A percentile compares a stretch with the other conserved stretches of the same genome.
phyloP scores from a whole-genome alignment of 2,888 invertebrate species.

The Sepiola atlantica region DNA sequence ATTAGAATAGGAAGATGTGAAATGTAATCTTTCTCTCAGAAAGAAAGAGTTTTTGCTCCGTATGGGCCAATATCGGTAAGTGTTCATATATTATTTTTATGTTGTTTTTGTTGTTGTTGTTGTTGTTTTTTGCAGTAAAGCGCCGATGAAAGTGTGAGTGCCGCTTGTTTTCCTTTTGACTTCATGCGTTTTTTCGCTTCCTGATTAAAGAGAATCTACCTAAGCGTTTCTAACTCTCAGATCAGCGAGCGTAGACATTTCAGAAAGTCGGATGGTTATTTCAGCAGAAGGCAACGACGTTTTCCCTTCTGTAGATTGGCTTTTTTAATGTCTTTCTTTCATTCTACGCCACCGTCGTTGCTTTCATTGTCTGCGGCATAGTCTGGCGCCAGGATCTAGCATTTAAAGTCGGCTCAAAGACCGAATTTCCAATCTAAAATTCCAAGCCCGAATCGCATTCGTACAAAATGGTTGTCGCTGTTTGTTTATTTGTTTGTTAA shows the following conservation, averaged over 20 bases:
- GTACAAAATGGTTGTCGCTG: background rate
- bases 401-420: background rate
- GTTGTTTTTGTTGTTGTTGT: background rate
- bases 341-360: background rate
- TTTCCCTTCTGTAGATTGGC: background rate
- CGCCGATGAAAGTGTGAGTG: background rate
- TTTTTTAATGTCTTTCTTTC: background rate
- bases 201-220: background rate
- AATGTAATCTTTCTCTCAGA: background rate
- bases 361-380: background rate
- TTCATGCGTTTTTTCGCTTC: background rate
- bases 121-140: too few species aligned
- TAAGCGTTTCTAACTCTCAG: background rate
- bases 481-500: too few species aligned
- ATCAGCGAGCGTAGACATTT: background rate
- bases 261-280: background rate
- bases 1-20: background rate
- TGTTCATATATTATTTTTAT: background rate
- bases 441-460: background rate
- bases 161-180: background rate
- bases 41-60: background rate
- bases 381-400: background rate
- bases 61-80: background rate
- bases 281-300: background rate
- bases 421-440: background rate